Evolutionary conservation across 2,888 invertebrate genomes (phyloP), one percentile per base, ranked within the genome.

Genomic region (Calephelis perditalis): DNA sequence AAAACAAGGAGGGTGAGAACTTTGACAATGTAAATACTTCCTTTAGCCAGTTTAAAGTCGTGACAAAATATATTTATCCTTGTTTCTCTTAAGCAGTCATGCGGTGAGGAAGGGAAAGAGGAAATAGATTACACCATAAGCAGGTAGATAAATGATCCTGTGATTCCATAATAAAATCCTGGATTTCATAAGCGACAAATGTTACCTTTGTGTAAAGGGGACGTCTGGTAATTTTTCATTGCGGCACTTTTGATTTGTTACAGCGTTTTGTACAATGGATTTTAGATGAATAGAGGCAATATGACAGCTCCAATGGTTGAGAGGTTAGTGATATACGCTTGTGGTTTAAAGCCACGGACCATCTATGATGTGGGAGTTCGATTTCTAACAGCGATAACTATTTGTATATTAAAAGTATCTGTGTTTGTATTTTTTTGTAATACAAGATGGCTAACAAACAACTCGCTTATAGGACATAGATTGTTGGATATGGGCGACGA

Each of bases 91-190:
- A 35, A 52, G 35, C 35, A 26, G 5, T 26, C 10, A 10, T 35
- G 26, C 6, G 7, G 3, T 7, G 52, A 52, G 52, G 35, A 26
- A 52, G 52, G 5, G 52, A 52, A 35, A 52, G 9, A 35, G 52
- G 35, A 52, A 52, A 52, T 35, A 52, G 52, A 52, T 52, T 52
- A 52, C 52, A 52, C 52, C 52, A 52, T 64, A 64, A 65, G 63
- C 64, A 65, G 64, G 66, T 66, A 67, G 67, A 67, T 66, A 67
- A 68, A 70, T 68, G 64, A 65, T 61, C 52, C 52, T 26, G 64
- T 67, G 67, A 69, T 69, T 66, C 61, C 62, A 63, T 68, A 71
- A 74, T 71, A 71, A 72, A 72, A 70, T 68, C 70, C 70, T 66
- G 67, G 63, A 65, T 65, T 68, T 68, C 66, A 69, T 70, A 71